A percentile compares a stretch with the other conserved stretches of the same genome.
phyloP scores from a whole-genome alignment of 2,888 invertebrate species.

The Lithophane leautieri region DNA sequence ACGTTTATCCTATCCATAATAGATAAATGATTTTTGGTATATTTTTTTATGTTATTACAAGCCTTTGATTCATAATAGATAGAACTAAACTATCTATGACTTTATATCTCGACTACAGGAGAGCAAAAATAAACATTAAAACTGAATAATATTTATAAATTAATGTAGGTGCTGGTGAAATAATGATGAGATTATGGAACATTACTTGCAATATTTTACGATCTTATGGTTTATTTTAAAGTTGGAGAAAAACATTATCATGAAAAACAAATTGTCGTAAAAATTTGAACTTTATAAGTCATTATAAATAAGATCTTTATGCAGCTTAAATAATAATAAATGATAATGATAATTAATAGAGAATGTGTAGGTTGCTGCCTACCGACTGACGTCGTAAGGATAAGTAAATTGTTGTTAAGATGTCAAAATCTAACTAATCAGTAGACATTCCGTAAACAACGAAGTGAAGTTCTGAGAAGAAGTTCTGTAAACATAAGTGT shows the following conservation, averaged over 20 bases:
- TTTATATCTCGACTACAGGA: no score
- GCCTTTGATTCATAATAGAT: no score
- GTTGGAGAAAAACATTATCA: background rate
- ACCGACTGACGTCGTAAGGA: background rate
- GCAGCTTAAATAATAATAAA: background rate
- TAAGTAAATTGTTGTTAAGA: background rate
- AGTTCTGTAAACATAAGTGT: slow-evolving; percentile 53
- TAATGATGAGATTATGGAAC: background rate
- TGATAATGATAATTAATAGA: no score
- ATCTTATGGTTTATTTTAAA: background rate
- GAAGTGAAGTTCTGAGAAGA: no score
- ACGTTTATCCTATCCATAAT: background rate
- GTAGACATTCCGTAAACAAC: slow-evolving; percentile 48
- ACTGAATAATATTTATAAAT: no score
- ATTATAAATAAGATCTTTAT: no score
- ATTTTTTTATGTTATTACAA: no score
- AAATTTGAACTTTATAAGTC: no score
- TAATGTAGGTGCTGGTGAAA: background rate
- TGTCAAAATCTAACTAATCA: slow-evolving; percentile 13
- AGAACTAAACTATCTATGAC: no score
- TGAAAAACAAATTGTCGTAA: no score
- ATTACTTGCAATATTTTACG: background rate
- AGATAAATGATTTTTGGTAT: background rate
- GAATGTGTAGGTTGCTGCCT: background rate
- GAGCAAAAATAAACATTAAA: no score